Evolutionary conservation across 64 coral and sea anemone genomes (phyloP), one percentile per base, ranked within the genome.

Genomic region (Pocillopora verrucosa): DNA sequence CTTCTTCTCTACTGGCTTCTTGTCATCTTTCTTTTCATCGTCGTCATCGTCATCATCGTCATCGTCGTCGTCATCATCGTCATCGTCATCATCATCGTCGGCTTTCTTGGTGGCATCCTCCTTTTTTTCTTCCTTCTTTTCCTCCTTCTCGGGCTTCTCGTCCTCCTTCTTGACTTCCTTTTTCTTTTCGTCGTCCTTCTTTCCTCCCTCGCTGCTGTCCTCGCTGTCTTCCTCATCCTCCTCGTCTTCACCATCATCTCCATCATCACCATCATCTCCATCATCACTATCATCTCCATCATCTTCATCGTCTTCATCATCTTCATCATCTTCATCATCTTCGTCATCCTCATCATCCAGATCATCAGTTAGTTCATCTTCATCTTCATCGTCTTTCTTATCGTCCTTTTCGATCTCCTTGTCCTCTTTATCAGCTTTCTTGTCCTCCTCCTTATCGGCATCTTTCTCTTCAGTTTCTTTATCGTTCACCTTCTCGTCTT

Each of bases 271-370:
- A 17, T 72, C n/a, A 4, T 24, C 41, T 1, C 65, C 17, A 5
- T 72, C 59, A 0, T 60, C 20, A 13, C 30, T n/a, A 7, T 90
- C 89, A 17, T 83, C 88, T 12, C 34, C 45, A 1, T 90, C 73
- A 36, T 60, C 72, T 15, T 59, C 74, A 63, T 88, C 72, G 16
- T 60, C 72, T 0, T 16, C 57, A 38, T 88, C 86, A 17, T 88
- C 86, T 22, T 74, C 86, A 58, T 74, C 86, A 16, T 88, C 74
- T 11, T 60, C 86, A 76, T 75, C 70, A 15, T 77, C 86, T 1
- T 34, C 86, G 26, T 77, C 86, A 76, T 88, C 86, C 59, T 61
- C 86, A 77, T 91, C 89, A 25, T 85, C 80, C 9, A 64, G 41
- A 77, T 80, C 88, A 19, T 73, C 62, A 83, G 14, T 11, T 16